These are phyloP conservation scores for Tridacna crocea DNA, from an alignment of 2,888 invertebrate genomes.

Conservation along the genomic window DNA sequence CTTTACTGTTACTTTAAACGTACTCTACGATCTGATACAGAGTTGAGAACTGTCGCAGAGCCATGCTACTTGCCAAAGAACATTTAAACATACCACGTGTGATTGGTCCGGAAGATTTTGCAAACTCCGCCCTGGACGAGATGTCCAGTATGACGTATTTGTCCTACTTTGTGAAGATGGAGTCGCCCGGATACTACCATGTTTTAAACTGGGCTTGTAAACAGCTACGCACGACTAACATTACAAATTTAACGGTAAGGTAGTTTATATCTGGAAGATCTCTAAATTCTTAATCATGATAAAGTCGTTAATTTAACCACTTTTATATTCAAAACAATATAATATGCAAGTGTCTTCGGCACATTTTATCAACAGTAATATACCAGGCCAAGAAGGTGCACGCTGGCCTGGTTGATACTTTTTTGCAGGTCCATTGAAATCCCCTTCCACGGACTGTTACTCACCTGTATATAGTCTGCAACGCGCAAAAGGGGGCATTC, in stretches of 20 bases:
- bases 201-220: conserved; percentile 95
- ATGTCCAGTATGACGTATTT: conserved; percentile 99
- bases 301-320: no score
- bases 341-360: no score
- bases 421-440: no score
- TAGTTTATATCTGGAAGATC: not conserved
- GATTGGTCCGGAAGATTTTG: conserved; percentile 96
- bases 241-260: conserved; percentile 95
- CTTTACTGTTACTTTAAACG: no score
- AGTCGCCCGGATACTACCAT: conserved; percentile 94
- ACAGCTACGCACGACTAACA: conserved; percentile 89
- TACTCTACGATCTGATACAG: conserved; percentile 84
- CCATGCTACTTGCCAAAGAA: conserved; percentile 96
- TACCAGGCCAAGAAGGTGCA: no score
- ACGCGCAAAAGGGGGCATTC: no score
- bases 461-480: no score
- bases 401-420: no score
- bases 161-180: conserved; percentile 98
- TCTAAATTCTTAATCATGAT: no score
- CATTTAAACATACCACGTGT: conserved; percentile 97
- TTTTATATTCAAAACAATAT: no score
- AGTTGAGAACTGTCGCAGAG: conserved; percentile 96
- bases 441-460: no score
- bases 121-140: conserved; percentile 97
- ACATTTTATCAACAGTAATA: no score